Base-by-base conservation (phyloP, 2,888 invertebrate genomes). In the Dicycla oo region DNA sequence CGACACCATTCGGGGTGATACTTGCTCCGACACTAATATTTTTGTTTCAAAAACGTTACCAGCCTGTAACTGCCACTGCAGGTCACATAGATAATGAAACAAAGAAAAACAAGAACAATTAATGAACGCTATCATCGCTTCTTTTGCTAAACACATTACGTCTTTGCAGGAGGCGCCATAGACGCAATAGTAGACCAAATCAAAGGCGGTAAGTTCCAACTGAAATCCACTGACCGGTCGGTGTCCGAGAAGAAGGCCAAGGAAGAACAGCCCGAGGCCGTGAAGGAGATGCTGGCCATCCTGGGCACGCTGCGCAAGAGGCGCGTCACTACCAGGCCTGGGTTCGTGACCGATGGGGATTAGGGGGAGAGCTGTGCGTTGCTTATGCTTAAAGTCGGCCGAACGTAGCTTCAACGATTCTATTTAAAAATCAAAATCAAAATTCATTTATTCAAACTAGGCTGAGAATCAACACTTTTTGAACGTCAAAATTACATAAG, bases 151-250 rank as follows among this genome's bases (percentile, higher is more conserved):
- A 5, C n/a, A n/a, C 3, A 30, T 30, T 45, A 26, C 30, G 11
- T 15, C 2, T 20, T 6, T 75, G 15, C 86, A 89, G 94, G 96
- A 13, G 96, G 96, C n/a, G 97, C 97, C 1, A 97, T 98, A 83
- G 97, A 97, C 88, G 97, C 97, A 26, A 97, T 98, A 81, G 97
- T 98, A 20, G 97, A 97, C 90, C 97, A 97, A 88, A 97, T 98
- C 64, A 98, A 98, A 91, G 97, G 97, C 26, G 98, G 98, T 49
- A 97, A 97, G 85, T 98, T 98, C 92, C 97, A 97, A 0, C 93
- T 98, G 38, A 97, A 97, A 87, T 96, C 97, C 5, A 97, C 97
- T 0, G 97, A 97, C 63, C 97, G 97, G 13, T 75, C 75, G 18
- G 91, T 94, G 83, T 91, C 96, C 47, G 96, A 96, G 84, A 94